phyloP scores from a whole-genome alignment of 2,113 vertebrate species.

The Stigmatopora argus region DNA sequence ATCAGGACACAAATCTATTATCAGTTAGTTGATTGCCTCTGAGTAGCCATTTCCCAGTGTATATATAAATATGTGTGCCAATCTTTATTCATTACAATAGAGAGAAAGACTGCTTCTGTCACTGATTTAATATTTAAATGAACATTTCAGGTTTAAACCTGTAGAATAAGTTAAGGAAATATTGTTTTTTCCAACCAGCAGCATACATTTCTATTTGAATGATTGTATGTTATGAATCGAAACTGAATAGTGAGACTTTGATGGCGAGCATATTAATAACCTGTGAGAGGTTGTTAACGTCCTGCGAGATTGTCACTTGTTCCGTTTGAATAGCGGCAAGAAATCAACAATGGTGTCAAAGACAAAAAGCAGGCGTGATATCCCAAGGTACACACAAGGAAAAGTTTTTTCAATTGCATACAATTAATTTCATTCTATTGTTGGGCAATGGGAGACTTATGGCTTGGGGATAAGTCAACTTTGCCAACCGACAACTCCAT shows the following conservation, averaged over 20 bases:
- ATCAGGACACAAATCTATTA: background rate
- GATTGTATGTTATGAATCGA: slow-evolving; percentile 34
- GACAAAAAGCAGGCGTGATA: background rate
- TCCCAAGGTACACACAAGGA: background rate
- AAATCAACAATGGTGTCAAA: background rate
- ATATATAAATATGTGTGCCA: background rate
- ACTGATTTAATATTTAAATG: slow-evolving; percentile 30
- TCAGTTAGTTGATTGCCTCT: background rate
- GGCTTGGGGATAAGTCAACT: background rate
- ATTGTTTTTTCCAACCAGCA: slow-evolving; percentile 21
- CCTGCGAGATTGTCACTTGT: slow-evolving; percentile 6
- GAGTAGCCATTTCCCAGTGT: background rate
- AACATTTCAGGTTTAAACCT: slow-evolving; percentile 14
- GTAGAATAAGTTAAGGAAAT: slow-evolving; percentile 16
- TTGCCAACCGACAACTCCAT: background rate
- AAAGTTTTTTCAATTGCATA: background rate
- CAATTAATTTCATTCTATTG: background rate
- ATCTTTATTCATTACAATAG: background rate
- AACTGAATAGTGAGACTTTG: slow-evolving; percentile 32
- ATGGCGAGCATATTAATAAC: slow-evolving; percentile 35
- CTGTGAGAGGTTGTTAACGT: slow-evolving; percentile 25
- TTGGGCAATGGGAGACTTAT: background rate
- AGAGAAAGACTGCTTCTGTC: background rate
- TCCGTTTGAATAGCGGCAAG: slow-evolving; percentile 3
- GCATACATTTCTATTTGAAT: slow-evolving; percentile 19